Evolutionary conservation across 2,888 invertebrate species (phyloP), one percentile per base, ranked within the genome.

Genomic region (Slavum lentiscoides): DNA sequence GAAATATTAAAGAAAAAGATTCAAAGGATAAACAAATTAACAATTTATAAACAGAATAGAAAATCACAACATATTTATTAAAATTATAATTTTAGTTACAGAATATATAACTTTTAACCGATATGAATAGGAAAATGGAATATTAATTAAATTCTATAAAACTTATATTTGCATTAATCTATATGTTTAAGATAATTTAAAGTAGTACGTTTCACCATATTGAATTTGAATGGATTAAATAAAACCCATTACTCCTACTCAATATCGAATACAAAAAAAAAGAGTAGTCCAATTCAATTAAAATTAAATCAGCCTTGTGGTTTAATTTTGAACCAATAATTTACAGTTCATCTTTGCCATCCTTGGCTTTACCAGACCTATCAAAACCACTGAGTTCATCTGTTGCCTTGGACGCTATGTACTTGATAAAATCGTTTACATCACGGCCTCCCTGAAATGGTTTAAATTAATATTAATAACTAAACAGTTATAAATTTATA

Each of bases 351-450:
- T 88, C 87, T 86, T 92, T 91, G 59, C 23, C 70, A 23, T 74
- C 74, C 84, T 88, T 88, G 64, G 89, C 86, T 82, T 91, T 92
- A 85, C 98, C 98, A 85, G 91, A 93, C 84, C 96, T 91, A 88
- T 94, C 94, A 87, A 89, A 97, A 83, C 93, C 92, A 84, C 92
- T 94, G 85, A 99, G 91, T 86, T 95, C 96, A 83, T 91, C 89
- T 74, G 95, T 94, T 19, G 98, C 91, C 84, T 98, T 94, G 86
- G 95, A 93, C 70, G 98, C 92, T 84, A 99, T 93, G 88, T 95
- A 99, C 86, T 95, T 95, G 84, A 99, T 85, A 87, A 99, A 98
- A 87, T 98, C 98, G 83, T 97, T 92, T 9, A 95, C 88, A 84
- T 95, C 94, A 82, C 99, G 93, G 4, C 97, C 98, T 85, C 96